A percentile compares a stretch with the other conserved stretches of the same genome.
phyloP scores from a whole-genome alignment of 1,140 invertebrate species.

The Micrasema longulum region DNA sequence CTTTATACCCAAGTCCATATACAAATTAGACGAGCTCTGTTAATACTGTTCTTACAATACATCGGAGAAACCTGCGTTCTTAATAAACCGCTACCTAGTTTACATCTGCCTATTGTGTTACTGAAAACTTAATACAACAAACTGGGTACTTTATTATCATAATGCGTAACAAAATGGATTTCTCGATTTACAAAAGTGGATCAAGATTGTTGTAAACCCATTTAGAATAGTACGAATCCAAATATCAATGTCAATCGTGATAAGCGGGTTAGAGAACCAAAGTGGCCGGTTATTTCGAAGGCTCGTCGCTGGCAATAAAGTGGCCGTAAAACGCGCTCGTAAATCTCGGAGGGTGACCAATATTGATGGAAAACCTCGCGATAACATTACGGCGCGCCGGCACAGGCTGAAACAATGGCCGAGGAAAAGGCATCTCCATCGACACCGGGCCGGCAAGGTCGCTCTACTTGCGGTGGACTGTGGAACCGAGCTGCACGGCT shows the following conservation, averaged over 20 bases:
- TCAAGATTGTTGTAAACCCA: slow-evolving; percentile 5
- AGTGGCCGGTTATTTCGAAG: neutral
- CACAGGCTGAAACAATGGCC: slow-evolving; percentile 20
- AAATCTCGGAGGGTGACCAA: slow-evolving; percentile 28
- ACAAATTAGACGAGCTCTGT: no score
- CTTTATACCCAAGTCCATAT: no score
- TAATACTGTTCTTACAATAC: no score
- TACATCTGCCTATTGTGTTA: slow-evolving; percentile 1
- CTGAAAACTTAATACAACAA: neutral
- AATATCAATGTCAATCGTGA: slow-evolving; percentile 18
- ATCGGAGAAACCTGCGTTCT: no score
- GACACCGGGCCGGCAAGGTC: slow-evolving; percentile 6
- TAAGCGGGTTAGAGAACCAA: neutral
- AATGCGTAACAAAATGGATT: no score
- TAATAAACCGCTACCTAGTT: neutral
- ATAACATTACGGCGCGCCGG: slow-evolving; percentile 1
- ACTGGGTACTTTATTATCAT: neutral
- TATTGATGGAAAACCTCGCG: slow-evolving; percentile 13
- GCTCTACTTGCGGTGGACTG: neutral
- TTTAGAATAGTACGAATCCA: neutral
- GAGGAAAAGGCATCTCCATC: slow-evolving; percentile 28
- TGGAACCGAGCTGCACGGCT: neutral
- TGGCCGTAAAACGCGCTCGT: slow-evolving; percentile 20
- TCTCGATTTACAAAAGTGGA: slow-evolving; percentile 12
- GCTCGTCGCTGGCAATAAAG: slow-evolving; percentile 22